These are phyloP conservation scores for Neofelis nebulosa DNA, from an alignment of 2,113 vertebrate species.

Conservation along the genomic window DNA sequence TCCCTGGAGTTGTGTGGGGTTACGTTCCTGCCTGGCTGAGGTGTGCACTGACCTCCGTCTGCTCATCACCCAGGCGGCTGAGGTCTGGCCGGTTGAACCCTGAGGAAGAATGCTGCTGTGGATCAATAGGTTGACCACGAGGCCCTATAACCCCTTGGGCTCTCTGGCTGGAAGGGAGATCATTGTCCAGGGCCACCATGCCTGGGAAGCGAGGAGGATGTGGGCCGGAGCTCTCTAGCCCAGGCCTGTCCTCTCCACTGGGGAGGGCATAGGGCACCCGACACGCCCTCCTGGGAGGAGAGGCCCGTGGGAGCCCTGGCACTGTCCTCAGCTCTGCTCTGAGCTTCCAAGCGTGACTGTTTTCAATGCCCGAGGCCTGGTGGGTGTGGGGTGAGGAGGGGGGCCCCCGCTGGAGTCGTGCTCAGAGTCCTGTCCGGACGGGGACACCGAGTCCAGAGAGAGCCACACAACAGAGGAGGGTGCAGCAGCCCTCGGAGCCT, in stretches of 20 bases:
- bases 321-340: too few relatives aligned
- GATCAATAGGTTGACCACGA: neutral
- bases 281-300: too few relatives aligned
- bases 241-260: neutral
- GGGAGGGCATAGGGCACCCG: neutral
- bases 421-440: neutral
- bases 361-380: neutral
- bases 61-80: neutral
- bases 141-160: neutral
- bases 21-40: too few relatives aligned
- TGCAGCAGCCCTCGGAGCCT: neutral
- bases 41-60: neutral
- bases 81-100: neutral
- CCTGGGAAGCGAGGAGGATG: neutral
- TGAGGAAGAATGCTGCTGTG: neutral
- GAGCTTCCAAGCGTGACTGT: neutral
- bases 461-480: neutral
- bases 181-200: neutral
- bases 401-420: fast-evolving
- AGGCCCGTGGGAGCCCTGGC: neutral
- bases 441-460: neutral
- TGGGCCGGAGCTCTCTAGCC: neutral
- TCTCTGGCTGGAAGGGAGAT: neutral
- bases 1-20: neutral
- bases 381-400: fast-evolving